phyloP scores from a whole-genome alignment of 2,113 vertebrate genomes.

The Eolophus roseicapilla region DNA sequence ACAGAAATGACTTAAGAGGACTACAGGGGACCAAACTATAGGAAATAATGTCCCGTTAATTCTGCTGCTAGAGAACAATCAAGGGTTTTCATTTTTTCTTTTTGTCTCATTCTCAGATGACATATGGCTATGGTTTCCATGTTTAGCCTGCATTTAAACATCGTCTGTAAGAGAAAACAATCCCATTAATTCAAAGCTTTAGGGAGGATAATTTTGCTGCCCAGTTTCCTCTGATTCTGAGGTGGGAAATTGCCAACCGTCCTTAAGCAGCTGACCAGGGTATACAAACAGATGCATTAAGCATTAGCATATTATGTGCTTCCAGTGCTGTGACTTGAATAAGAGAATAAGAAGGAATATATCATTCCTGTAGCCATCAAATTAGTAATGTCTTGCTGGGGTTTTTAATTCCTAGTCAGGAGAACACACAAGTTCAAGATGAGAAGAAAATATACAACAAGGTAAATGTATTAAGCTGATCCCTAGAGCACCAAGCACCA shows the following conservation, averaged over 20 bases:
- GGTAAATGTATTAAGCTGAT: neutral
- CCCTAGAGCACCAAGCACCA: neutral
- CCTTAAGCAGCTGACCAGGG: neutral
- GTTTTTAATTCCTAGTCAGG: neutral
- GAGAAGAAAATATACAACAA: neutral
- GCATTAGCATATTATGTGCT: neutral
- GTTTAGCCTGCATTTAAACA: neutral
- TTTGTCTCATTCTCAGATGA: neutral
- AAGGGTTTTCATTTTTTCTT: neutral
- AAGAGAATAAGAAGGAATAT: neutral
- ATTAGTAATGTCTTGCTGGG: neutral
- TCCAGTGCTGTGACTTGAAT: neutral
- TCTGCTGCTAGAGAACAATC: neutral
- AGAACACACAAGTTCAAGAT: neutral
- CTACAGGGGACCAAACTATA: neutral
- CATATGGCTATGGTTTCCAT: neutral
- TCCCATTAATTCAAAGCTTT: neutral
- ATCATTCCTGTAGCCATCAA: neutral
- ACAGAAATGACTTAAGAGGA: neutral
- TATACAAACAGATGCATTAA: neutral
- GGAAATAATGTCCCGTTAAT: neutral
- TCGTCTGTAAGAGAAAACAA: neutral
- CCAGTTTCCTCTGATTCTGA: neutral
- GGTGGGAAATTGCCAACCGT: neutral
- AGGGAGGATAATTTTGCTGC: neutral